phyloP scores from a whole-genome alignment of 2,797 vertebrate species.

The Galaxias olidus region DNA sequence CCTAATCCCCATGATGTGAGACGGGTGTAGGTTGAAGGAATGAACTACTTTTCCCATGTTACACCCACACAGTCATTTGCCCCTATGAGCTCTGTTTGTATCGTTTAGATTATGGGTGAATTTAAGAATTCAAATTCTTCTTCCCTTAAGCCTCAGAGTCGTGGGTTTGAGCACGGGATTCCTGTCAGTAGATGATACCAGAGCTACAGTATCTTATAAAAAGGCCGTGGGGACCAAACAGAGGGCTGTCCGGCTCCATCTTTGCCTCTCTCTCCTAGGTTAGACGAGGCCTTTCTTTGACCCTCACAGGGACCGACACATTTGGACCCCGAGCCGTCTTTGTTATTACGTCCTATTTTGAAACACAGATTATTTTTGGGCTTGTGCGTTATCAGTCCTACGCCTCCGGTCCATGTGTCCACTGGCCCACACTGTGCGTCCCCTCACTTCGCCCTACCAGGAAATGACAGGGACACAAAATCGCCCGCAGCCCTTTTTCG shows the following conservation, averaged over 20 bases:
- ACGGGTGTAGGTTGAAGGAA: too few relatives aligned
- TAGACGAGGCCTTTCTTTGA: constrained; percentile 45
- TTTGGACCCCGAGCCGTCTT: constrained; percentile 37
- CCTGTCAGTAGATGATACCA: neutral
- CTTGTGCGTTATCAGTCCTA: neutral
- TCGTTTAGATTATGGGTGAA: too few relatives aligned
- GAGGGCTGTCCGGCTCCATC: constrained; percentile 36
- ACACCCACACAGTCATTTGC: too few relatives aligned
- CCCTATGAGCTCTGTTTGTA: too few relatives aligned
- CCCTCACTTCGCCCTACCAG: constrained; percentile 57
- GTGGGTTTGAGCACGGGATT: neutral
- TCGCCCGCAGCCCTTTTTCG: constrained; percentile 30
- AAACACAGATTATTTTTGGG: constrained; percentile 46
- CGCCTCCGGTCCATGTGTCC: constrained; percentile 54
- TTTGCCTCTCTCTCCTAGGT: constrained; percentile 34
- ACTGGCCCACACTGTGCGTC: constrained; percentile 54
- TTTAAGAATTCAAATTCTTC: too few relatives aligned
- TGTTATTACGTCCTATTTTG: constrained; percentile 61
- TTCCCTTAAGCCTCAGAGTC: too few relatives aligned
- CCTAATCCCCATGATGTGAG: too few relatives aligned
- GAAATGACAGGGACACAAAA: constrained; percentile 54
- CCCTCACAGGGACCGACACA: constrained; percentile 55
- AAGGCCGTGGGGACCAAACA: constrained; percentile 30
- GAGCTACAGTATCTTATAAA: constrained; percentile 20
- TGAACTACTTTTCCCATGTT: too few relatives aligned